Percentiles rank a stretch among this genome's conserved stretches.
These are phyloP conservation scores for Drosophila virilis DNA, from an alignment of 1,140 invertebrate species.

Conservation along the genomic window DNA sequence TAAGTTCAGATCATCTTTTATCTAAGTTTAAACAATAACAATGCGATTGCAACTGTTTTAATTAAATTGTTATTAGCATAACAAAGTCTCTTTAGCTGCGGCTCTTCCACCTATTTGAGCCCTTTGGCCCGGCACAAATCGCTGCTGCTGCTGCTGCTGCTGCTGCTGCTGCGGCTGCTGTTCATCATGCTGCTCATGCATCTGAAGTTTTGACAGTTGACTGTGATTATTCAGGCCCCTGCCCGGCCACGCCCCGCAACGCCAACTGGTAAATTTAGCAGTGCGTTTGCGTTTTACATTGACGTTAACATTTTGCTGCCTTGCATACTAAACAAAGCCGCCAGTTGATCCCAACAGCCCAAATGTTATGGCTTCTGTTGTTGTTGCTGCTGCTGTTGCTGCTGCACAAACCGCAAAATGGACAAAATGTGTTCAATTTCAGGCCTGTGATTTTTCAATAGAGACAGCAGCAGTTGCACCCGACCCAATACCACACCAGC, in stretches of 20 bases:
- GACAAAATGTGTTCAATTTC: slow-evolving; percentile 81
- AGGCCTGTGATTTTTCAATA: slow-evolving; percentile 81
- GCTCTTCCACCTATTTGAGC: slow-evolving; percentile 1
- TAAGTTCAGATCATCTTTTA: too few relatives aligned
- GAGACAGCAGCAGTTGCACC: slow-evolving; percentile 32
- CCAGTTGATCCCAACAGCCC: slow-evolving; percentile 35
- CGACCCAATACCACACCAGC: too few relatives aligned
- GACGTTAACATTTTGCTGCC: slow-evolving; percentile 76
- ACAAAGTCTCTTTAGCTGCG: background rate
- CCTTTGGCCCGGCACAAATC: slow-evolving; percentile 4
- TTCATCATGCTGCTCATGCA: slow-evolving; percentile 78
- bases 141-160: background rate
- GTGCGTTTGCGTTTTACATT: slow-evolving; percentile 75
- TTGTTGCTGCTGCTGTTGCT: slow-evolving; percentile 18
- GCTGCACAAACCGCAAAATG: slow-evolving; percentile 72
- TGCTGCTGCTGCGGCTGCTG: slow-evolving; percentile 24
- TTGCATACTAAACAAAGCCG: slow-evolving; percentile 75
- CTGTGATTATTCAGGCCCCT: slow-evolving; percentile 62
- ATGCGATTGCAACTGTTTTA: background rate
- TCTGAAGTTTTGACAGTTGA: slow-evolving; percentile 78
- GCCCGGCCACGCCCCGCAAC: background rate
- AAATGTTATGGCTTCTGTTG: slow-evolving; percentile 55
- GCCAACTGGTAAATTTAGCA: slow-evolving; percentile 61
- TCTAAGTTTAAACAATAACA: too few relatives aligned
- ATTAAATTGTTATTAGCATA: slow-evolving; percentile 1